Base-by-base conservation (phyloP, 2,888 invertebrate genomes). In the Chymomyza amoena region DNA sequence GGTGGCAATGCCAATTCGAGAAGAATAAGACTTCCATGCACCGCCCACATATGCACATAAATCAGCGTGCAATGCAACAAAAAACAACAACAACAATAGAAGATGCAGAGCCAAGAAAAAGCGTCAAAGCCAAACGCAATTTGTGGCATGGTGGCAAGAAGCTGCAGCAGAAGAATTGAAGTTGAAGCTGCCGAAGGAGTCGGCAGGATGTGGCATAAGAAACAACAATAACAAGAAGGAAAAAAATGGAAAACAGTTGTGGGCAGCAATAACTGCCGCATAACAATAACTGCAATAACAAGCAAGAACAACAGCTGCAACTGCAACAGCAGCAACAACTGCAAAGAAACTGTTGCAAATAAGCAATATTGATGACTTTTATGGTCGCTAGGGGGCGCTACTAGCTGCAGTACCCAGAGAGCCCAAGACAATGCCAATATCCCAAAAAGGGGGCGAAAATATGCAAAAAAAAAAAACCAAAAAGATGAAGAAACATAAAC, bases 341-440 rank as follows among this genome's bases (percentile, higher is more conserved):
- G 25, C 52, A 51, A 52, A 75, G 62, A 60, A 56, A 66, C 68
- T 75, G 78, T 80, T 77, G 84, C 80, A 87, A 83, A 84, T 86
- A 84, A 84, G 84, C 88, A 86, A 79, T 88, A 87, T 84, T 88
- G 84, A 84, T 84, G 88, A 77, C 86, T 77, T 76, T 71, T 65
- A 73, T 68, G 70, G 73, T 69, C 77, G 69, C 69, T 74, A 73
- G 71, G 36, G 61, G 61, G 32, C 16, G 61, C 36, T n/a, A 57
- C 28, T 54, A 20, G 18, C 54, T 9, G 20, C 18, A 18, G 9
- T 15, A 54, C 20, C 0, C 25, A n/a, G 13, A 57, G 13, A 57
- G 57, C 18, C 18, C 20, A 15, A 54, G 16, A 18, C 52, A 18
- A 18, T 54, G 52, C 18, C 52, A 54, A 18, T 16, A 57, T 25